phyloP scores from a whole-genome alignment of 2,797 vertebrate species.

The Anabacerthia variegaticeps region DNA sequence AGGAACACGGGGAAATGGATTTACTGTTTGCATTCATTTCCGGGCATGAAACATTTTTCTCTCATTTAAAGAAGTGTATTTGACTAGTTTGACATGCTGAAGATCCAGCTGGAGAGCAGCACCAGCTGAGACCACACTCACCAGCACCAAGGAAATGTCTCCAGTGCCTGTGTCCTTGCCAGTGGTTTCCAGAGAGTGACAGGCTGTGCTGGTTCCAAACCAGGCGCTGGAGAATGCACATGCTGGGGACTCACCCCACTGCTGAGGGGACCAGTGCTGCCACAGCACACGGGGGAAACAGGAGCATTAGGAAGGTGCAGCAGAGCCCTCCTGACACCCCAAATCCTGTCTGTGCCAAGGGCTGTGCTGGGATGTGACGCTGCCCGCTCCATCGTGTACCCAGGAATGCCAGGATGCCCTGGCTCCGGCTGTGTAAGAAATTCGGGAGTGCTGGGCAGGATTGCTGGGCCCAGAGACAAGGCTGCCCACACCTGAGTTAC shows the following conservation, averaged over 20 bases:
- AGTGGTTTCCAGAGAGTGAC: slow-evolving; percentile 50
- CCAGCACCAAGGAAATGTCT: slow-evolving; percentile 51
- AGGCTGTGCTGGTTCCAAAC: background rate
- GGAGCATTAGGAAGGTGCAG: background rate
- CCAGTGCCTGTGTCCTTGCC: slow-evolving; percentile 55
- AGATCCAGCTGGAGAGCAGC: slow-evolving; percentile 64
- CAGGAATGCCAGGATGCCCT: background rate
- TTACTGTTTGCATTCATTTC: slow-evolving; percentile 69
- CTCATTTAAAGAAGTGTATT: slow-evolving; percentile 69
- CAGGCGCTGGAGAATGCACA: background rate
- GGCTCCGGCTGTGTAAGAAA: background rate
- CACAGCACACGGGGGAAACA: background rate
- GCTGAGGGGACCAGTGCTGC: background rate
- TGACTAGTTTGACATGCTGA: slow-evolving; percentile 61
- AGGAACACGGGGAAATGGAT: slow-evolving; percentile 55
- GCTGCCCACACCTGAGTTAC: background rate
- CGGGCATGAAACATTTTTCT: slow-evolving; percentile 61
- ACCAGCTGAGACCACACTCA: slow-evolving; percentile 59
- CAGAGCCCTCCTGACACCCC: accelerated
- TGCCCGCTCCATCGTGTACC: background rate
- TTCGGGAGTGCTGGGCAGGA: background rate
- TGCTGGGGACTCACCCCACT: background rate
- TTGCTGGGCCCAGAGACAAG: background rate
- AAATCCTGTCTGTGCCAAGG: background rate
- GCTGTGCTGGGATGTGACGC: background rate